Percentiles rank a stretch among this genome's conserved stretches.
Conservation (phyloP, 2,113 vertebrate genomes). For the Axis porcinus region DNA sequence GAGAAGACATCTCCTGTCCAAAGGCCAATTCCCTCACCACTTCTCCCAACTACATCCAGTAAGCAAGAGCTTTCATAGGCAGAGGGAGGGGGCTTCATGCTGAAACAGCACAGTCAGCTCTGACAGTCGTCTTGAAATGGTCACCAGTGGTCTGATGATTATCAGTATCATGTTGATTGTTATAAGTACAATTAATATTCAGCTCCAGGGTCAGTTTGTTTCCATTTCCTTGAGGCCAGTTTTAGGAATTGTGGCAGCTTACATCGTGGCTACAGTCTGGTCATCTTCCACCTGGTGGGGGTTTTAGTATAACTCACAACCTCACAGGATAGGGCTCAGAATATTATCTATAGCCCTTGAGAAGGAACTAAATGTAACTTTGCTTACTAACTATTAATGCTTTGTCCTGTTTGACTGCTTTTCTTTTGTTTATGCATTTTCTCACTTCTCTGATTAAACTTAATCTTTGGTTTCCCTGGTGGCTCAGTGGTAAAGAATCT, state of each 20-base stretch:
- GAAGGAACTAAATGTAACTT: background rate
- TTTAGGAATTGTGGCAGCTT: background rate
- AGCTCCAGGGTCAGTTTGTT: background rate
- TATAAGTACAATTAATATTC: background rate
- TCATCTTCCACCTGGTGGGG: background rate
- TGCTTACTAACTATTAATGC: background rate
- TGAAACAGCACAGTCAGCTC: background rate
- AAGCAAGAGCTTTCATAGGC: background rate
- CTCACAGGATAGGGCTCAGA: background rate
- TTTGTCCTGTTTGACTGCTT: background rate
- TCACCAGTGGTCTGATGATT: background rate
- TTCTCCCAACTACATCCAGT: background rate
- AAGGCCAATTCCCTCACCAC: background rate
- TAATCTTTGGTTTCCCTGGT: background rate
- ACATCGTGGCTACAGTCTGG: background rate
- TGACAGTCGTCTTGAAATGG: background rate
- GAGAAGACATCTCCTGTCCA: background rate
- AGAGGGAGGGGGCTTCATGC: background rate
- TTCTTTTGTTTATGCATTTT: background rate
- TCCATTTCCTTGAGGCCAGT: background rate
- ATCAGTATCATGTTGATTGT: background rate
- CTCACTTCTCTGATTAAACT: background rate
- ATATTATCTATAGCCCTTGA: background rate
- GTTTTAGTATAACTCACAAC: background rate
- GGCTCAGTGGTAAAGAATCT: background rate